These are phyloP conservation scores for Aleiodes leptofemur DNA, from an alignment of 2,888 invertebrate genomes.

Conservation along the genomic window DNA sequence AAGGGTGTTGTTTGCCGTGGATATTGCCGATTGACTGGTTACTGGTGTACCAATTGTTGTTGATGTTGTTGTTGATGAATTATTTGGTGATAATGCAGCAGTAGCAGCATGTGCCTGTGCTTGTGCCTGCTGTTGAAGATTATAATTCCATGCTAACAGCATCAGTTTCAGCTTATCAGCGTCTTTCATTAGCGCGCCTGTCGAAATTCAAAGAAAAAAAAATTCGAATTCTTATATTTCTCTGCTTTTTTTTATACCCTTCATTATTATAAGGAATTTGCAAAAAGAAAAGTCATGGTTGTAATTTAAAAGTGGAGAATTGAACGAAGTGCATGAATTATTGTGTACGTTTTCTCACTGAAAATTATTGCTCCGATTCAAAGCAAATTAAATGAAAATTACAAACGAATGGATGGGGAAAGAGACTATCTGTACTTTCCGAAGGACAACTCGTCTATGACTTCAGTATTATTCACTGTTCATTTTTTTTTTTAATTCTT, in stretches of 20 bases:
- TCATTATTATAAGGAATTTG: too few species aligned
- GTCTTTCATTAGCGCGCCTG: conserved; percentile 84
- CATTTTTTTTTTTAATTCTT: not conserved
- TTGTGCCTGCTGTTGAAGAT: conserved; percentile 80
- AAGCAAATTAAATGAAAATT: conserved; percentile 15
- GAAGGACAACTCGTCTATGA: conserved; percentile 12
- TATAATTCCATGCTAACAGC: conserved; percentile 93
- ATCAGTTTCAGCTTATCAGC: conserved; percentile 92
- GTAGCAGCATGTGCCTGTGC: conserved; percentile 69
- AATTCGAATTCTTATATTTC: conserved; percentile 48
- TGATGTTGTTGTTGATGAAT: conserved; percentile 71
- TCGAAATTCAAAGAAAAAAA: conserved; percentile 62
- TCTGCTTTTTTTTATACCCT: conserved; percentile 12
- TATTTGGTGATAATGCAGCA: conserved; percentile 72
- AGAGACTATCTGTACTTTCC: not conserved
- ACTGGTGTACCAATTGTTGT: conserved; percentile 70
- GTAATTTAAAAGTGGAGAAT: not conserved
- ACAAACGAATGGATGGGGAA: not conserved
- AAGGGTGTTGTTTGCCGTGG: conserved; percentile 74
- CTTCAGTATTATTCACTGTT: not conserved
- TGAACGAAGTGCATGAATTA: not conserved
- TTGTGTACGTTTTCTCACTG: not conserved
- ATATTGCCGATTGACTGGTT: conserved; percentile 73
- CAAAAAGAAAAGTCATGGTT: not conserved
- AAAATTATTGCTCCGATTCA: conserved; percentile 23